Evolutionary conservation across 2,888 invertebrate genomes (phyloP).

Genomic region (Falcaria lacertinaria): DNA sequence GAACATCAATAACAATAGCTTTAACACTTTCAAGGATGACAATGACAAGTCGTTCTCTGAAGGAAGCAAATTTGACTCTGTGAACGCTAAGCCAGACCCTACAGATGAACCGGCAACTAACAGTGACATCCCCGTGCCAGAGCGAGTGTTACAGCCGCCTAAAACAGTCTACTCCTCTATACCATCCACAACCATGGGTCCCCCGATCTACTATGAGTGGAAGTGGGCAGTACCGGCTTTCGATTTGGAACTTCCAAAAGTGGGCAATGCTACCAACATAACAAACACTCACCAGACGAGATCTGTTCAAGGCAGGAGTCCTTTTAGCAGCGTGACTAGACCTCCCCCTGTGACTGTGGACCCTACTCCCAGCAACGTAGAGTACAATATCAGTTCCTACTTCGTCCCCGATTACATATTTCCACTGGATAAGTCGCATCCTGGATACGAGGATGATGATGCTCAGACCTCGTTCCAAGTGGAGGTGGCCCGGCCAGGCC

Average conservation of each 20-base stretch:
- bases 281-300: constrained; percentile 34
- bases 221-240: constrained; percentile 83
- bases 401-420: constrained; percentile 82
- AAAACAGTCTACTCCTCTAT: constrained; percentile 60
- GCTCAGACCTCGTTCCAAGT: constrained; percentile 82
- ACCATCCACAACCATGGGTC: constrained; percentile 78
- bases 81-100: constrained; percentile 45
- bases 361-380: constrained; percentile 51
- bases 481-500: constrained; percentile 65
- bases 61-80: constrained; percentile 44
- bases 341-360: constrained; percentile 46
- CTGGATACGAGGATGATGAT: constrained; percentile 77
- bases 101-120: constrained; percentile 14
- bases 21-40: constrained; percentile 43
- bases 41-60: constrained; percentile 44
- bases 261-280: constrained; percentile 51
- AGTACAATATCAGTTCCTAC: constrained; percentile 80
- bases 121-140: constrained; percentile 35
- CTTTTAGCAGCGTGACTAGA: constrained; percentile 52
- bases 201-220: constrained; percentile 83
- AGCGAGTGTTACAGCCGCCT: constrained; percentile 74
- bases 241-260: constrained; percentile 77
- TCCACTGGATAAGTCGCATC: constrained; percentile 79
- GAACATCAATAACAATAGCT: constrained; percentile 37
- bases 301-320: constrained; percentile 42